Evolutionary conservation across 2,888 invertebrate genomes (phyloP), one percentile per base, ranked within the genome.

Genomic region (Cyaniris semiargus): DNA sequence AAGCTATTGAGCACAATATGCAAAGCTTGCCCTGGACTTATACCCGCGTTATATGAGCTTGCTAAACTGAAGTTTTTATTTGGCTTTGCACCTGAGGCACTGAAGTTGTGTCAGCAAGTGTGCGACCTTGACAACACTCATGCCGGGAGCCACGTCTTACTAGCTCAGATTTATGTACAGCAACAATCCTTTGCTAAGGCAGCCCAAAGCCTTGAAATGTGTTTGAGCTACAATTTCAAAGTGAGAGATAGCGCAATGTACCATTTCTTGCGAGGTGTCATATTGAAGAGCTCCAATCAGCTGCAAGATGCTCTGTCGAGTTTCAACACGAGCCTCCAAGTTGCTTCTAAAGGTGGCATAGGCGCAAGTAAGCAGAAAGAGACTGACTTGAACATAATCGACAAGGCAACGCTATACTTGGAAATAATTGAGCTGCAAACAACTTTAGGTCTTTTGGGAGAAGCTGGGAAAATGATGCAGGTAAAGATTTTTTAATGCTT

Each of bases 211-310:
- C 92, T 99, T 72, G 99, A 99, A 90, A 95, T 97, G 81, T 98
- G 98, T 78, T 92, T 99, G 18, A 98, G 98, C 85, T 97, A 97
- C 85, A 98, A 99, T 89, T 99, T 99, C 86, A 96, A 97, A 90
- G 96, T 99, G 0, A 94, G 98, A 81, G 98, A 99, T 79, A 97
- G 97, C 89, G 97, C 98, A 0, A 94, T 98, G 86, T 99, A 98
- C 86, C 98, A 98, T 90, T 95, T 98, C 80, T 95, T 98, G 0
- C 95, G 96, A 81, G 98, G 98, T 0, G 94, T 97, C 38, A 96
- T 99, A 75, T 95, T 97, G 81, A 98, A 97, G 86, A 95, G 96
- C 82, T 95, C 95, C 77, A 96, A 96, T 23, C 95, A 97, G 83
- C 90, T 95, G 5, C 95, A 96, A 58, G 96, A 96, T 76, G 96